Evolutionary conservation across 2,113 vertebrate species (phyloP).

Genomic region (Castor canadensis): DNA sequence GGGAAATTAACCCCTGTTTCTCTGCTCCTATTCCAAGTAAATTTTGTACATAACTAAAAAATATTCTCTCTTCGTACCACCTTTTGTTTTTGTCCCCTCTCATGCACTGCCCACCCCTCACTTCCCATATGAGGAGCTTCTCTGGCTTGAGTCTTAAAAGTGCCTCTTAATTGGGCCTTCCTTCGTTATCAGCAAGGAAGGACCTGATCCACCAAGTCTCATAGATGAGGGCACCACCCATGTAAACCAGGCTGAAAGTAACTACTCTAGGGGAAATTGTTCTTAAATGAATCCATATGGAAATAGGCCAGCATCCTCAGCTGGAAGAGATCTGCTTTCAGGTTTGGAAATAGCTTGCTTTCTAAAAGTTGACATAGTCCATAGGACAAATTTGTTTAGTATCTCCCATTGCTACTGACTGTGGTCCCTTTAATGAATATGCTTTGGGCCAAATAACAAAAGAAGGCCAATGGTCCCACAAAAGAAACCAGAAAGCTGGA

Average conservation of each 20-base stretch:
- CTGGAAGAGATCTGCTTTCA: slow-evolving; percentile 69
- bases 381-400: slow-evolving; percentile 37
- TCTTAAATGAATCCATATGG: slow-evolving; percentile 59
- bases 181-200: background rate
- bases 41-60: background rate
- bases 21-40: background rate
- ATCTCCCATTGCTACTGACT: slow-evolving; percentile 40
- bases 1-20: background rate
- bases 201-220: background rate
- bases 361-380: slow-evolving; percentile 61
- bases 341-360: slow-evolving; percentile 64
- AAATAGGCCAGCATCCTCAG: slow-evolving; percentile 56
- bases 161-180: background rate
- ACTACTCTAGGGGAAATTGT: slow-evolving; percentile 16
- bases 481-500: background rate
- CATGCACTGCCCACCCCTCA: background rate
- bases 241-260: background rate
- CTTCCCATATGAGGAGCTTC: background rate
- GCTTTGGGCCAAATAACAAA: background rate
- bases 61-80: background rate
- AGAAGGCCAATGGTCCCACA: background rate
- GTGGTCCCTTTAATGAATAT: slow-evolving; percentile 1
- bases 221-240: background rate
- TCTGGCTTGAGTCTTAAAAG: background rate
- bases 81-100: background rate